Evolutionary conservation across 2,113 vertebrate species (phyloP), one percentile per base, ranked within the genome.

Genomic region (Engraulis encrasicolus): DNA sequence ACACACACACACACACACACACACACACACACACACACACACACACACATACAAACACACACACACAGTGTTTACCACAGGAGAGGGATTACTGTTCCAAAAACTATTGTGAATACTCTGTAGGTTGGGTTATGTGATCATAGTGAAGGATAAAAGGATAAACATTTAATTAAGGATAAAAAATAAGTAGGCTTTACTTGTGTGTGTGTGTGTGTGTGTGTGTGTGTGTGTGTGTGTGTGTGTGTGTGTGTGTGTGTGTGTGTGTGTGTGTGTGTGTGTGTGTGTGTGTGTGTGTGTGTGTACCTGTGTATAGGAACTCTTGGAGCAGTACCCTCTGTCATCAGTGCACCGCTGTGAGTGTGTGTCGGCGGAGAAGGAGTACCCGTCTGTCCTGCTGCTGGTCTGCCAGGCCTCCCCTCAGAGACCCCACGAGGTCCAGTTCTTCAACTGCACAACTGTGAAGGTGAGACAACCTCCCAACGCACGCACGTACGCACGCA

Each of bases 371-470:
- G 92, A 94, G 0, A 92, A 93, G 49, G 90, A 89, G 6, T 92
- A 92, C 85, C 89, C 89, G 6, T 92, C 95, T 6, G 92, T 97
- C 34, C 94, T 98, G 1, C 91, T 96, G 34, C 88, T 97, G 0
- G 92, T 97, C 66, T 96, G 95, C 85, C 95, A 96, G 88, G 90
- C 94, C 20, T 83, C 88, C 0, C 85, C 91, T 23, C 94, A 94
- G 61, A 81, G 89, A 74, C 95, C 95, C 54, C 96, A 96, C 0
- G 96, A 97, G 9, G 92, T 97, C 80, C 95, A 94, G 81, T 97
- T 97, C 92, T 97, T 97, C 90, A 95, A 92, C 90, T 96, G 96
- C 48, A 92, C 95, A 83, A 86, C 87, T 0, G 90, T 95, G 0
- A 95, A 89, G 94, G 96, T 97, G 91, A 95, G 95, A 23, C 5